Conservation (phyloP, 2,797 vertebrate genomes). For the Manis pentadactyla region DNA sequence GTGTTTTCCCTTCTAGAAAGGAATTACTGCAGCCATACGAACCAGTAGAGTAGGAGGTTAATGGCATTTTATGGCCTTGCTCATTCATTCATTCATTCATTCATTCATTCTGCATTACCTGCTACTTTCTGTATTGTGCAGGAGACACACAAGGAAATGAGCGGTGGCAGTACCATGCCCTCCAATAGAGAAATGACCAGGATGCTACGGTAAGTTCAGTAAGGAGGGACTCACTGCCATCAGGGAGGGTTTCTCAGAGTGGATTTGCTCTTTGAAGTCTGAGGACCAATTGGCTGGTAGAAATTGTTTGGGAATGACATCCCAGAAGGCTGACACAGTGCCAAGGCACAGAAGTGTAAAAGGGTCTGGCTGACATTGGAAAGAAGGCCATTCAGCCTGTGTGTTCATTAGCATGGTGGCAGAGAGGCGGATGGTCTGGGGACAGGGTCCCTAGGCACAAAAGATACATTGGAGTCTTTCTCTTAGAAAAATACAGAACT, state of each 20-base stretch:
- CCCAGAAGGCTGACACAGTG: not conserved
- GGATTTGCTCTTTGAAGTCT: not conserved
- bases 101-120: not conserved
- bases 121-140: not conserved
- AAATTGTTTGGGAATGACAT: not conserved
- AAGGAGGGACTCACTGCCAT: not conserved
- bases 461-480: not conserved
- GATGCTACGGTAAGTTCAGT: not conserved
- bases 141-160: not conserved
- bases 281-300: not conserved
- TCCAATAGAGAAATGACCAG: not conserved
- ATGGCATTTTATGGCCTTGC: not conserved
- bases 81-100: not conserved
- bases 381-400: not conserved
- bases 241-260: not conserved
- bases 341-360: not conserved
- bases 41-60: not conserved
- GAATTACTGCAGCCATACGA: not conserved
- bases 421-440: not conserved
- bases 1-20: slow-evolving; percentile 4
- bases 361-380: not conserved
- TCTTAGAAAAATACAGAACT: not conserved
- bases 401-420: not conserved
- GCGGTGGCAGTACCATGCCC: not conserved
- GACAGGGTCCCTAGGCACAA: not conserved